Evolutionary conservation across 2,797 vertebrate species (phyloP), one percentile per base, ranked within the genome.

Genomic region (Coracias cyanogaster): DNA sequence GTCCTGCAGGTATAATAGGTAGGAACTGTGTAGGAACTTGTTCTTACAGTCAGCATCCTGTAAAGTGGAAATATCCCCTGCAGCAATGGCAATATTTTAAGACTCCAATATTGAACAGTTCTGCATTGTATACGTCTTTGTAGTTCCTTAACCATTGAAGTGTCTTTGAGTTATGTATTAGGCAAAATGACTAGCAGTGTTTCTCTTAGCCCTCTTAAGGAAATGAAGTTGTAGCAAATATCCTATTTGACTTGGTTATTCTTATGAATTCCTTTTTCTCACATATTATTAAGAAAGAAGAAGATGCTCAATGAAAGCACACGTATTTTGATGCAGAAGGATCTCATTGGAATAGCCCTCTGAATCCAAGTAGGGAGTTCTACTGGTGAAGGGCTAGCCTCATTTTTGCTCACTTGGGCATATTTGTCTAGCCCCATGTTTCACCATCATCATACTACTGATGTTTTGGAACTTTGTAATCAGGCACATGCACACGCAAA

Each of bases 21-120:
- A 76, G 80, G 84, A 94, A 78, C 86, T 89, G 49, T 92, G 96
- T 90, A 94, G 89, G 74, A 97, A 93, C 96, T 95, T 96, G 93
- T 96, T 96, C 79, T 71, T 91, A 78, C 57, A 95, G 86, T 92
- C 67, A 85, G 82, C 71, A 86, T 94, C 74, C 78, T 95, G 78
- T 86, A 94, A 85, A 80, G 45, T 89, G 61, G 93, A 83, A 94
- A 77, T 94, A 74, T 58, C n/a, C 74, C 96, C 90, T 90, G 81
- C 52, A 94, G 96, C 93, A 82, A 17, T 77, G 74, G 71, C 74
- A 89, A 4, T 85, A 79, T 94, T 89, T 93, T 95, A 57, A 84
- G 78, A 49, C 41, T 80, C 22, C 24, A 46, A 29, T 83, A 86
- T 45, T 61, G 52, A 73, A 66, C 28, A 73, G 48, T 74, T 89